Evolutionary conservation across 2,888 invertebrate species (phyloP).

Genomic region (Tetragonisca angustula): DNA sequence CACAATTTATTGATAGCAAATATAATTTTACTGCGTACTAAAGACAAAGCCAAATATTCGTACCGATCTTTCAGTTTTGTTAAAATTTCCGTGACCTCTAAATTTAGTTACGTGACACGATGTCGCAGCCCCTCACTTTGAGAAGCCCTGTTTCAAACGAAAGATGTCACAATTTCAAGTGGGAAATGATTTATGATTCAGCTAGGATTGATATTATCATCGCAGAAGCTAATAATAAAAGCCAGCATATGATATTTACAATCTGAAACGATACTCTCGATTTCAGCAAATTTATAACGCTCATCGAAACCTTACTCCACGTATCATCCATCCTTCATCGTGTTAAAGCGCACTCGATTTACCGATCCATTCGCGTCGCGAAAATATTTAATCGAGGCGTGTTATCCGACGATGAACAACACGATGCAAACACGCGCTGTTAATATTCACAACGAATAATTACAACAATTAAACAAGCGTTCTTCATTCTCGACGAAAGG

Average conservation of each 20-base stretch:
- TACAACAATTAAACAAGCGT: background rate
- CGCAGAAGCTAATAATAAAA: too few relatives aligned
- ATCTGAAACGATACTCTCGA: background rate
- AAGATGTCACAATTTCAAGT: too few relatives aligned
- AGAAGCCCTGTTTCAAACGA: too few relatives aligned
- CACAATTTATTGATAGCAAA: too few relatives aligned
- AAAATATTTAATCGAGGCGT: background rate
- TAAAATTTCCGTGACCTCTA: too few relatives aligned
- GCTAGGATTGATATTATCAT: too few relatives aligned
- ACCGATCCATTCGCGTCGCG: background rate
- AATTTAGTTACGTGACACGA: too few relatives aligned
- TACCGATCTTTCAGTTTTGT: too few relatives aligned
- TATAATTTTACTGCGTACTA: too few relatives aligned
- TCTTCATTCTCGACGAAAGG: background rate
- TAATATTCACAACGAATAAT: background rate
- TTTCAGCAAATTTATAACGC: background rate
- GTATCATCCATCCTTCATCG: background rate
- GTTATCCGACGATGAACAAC: background rate
- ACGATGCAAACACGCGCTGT: background rate
- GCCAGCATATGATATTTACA: background rate
- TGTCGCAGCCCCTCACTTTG: too few relatives aligned
- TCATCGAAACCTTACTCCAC: background rate
- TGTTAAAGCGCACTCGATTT: background rate
- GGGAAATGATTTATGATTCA: too few relatives aligned
- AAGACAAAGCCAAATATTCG: too few relatives aligned